Evolutionary conservation across 2,113 vertebrate genomes (phyloP), one percentile per base, ranked within the genome.

Genomic region (Diphyllodes magnificus): DNA sequence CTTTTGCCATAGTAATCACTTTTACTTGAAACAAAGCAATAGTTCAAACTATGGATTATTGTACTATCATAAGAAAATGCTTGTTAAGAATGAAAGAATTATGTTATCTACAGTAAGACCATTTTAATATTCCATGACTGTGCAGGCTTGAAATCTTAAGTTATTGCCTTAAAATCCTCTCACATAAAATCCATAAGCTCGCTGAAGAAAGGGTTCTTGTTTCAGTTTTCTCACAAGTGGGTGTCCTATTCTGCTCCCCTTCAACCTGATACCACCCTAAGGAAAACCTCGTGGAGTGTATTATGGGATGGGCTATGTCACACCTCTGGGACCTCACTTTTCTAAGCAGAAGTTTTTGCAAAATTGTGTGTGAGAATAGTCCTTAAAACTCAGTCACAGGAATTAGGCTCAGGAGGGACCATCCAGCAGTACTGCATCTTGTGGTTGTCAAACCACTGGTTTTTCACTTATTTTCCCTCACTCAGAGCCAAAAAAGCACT

Each of bases 71-170:
- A 78, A 81, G 73, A 68, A 89, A 63, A 75, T n/a, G 15, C 77
- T 78, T 89, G 90, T 78, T 82, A 81, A 45, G 60, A 75, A 42
- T 19, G 8, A 79, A 93, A 77, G 66, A 77, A 61, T 92, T 91
- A 39, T 22, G 28, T 93, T 83, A 56, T 76, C 85, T 91, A 11
- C 63, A 85, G 20, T 37, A 87, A 89, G n/a, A 39, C 44, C 33
- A 5, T 88, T 88, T 73, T 57, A 71, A 85, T 39, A 73, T 76
- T n/a, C 35, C 53, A 3, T 49, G 49, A 15, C 45, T 90, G 37
- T 0, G 2, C 17, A 76, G 53, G 31, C 54, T 82, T 88, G 85
- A 85, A 94, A 56, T 72, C 35, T 79, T 56, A 64, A 71, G 31
- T 83, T 68, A 39, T 8, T 84, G 73, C 69, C 21, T 84, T 66